phyloP scores from a whole-genome alignment of 2,113 vertebrate genomes.

The Etia nguti region DNA sequence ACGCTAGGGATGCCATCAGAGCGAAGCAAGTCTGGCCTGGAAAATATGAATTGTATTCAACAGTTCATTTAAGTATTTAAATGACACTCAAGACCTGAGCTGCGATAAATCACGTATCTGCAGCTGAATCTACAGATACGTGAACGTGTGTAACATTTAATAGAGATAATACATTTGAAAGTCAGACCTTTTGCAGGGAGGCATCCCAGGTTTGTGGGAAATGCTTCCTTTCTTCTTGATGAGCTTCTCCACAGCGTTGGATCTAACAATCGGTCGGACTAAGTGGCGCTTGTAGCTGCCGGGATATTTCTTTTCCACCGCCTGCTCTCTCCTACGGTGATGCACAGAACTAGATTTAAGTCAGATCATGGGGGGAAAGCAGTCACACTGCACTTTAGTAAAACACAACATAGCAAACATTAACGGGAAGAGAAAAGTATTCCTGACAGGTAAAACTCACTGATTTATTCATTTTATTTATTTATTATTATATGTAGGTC shows the following conservation, averaged over 20 bases:
- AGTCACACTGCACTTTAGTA: neutral
- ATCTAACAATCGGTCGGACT: conserved; percentile 89
- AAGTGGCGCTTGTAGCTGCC: conserved; percentile 93
- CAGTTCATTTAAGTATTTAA: neutral
- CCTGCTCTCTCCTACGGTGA: conserved; percentile 86
- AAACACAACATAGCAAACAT: neutral
- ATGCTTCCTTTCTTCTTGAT: conserved; percentile 91
- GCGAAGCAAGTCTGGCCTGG: conserved; percentile 88
- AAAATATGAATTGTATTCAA: neutral
- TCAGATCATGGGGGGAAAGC: neutral
- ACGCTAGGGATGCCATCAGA: conserved; percentile 88
- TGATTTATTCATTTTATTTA: too few relatives aligned
- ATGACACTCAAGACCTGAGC: neutral
- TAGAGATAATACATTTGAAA: neutral
- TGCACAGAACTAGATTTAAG: neutral
- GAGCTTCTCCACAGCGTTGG: conserved; percentile 93
- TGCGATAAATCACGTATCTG: neutral
- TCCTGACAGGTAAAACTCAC: neutral
- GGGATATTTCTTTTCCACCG: conserved; percentile 96
- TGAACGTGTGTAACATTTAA: neutral
- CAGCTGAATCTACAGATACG: neutral
- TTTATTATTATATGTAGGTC: too few relatives aligned
- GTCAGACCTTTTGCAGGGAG: conserved; percentile 82
- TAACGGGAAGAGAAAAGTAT: neutral
- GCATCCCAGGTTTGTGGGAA: conserved; percentile 83